Conservation (phyloP, 2,888 invertebrate species). For the Allacma fusca region DNA sequence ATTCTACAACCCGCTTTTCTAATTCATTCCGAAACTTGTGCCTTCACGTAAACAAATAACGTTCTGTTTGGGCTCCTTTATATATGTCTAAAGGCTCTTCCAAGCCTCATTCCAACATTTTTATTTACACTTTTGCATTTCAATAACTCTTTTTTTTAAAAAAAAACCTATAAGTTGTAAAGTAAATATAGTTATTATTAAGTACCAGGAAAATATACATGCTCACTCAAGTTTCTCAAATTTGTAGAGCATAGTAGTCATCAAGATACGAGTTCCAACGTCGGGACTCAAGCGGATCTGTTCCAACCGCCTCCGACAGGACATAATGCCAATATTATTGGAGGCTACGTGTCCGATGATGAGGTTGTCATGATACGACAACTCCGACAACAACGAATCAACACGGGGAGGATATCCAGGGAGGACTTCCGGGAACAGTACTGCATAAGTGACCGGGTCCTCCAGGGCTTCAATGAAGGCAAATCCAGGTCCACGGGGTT, state of each 20-base stretch:
- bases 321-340: slow-evolving; percentile 39
- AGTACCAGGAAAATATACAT: neutral
- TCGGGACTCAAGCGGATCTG: slow-evolving; percentile 41
- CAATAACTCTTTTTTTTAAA: neutral
- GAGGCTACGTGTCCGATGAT: slow-evolving; percentile 54
- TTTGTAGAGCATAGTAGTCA: slow-evolving; percentile 18
- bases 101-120: no score
- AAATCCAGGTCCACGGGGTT: slow-evolving; percentile 71
- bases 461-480: slow-evolving; percentile 76
- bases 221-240: neutral
- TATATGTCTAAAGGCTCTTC: no score
- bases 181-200: neutral
- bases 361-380: slow-evolving; percentile 47
- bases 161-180: neutral
- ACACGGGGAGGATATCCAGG: slow-evolving; percentile 74
- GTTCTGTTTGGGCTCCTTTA: neutral
- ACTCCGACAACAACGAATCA: slow-evolving; percentile 31
- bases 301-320: slow-evolving; percentile 20
- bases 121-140: neutral
- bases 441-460: slow-evolving; percentile 85
- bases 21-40: neutral
- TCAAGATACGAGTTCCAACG: slow-evolving; percentile 36
- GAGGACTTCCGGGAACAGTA: slow-evolving; percentile 92
- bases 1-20: neutral
- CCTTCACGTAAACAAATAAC: neutral